Base-by-base conservation (phyloP, 2,113 vertebrate genomes). In the Eulemur macaco region DNA sequence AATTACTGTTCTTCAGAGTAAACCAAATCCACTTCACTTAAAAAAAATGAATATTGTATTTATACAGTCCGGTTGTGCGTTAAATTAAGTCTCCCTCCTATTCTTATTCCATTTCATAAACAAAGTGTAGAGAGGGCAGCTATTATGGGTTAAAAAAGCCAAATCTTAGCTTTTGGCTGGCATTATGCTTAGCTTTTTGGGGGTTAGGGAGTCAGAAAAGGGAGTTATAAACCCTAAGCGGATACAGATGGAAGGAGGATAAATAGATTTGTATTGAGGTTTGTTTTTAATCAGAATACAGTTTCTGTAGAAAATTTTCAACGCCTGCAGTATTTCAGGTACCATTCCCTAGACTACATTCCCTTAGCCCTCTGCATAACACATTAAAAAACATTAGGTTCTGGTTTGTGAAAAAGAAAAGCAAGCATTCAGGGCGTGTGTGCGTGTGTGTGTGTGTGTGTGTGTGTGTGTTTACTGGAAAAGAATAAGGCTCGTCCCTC, bases 31-130 rank as follows among this genome's bases (percentile, higher is more conserved):
- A 98, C 86, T 98, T 97, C 97, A 92, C 96, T 98, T 96, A 98
- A 89, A 97, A 98, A 98, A 98, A 98, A 98, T 94, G 98, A 98
- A 98, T 97, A 98, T 98, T 98, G 98, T 98, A 98, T 98, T 98
- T 98, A 98, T 98, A 98, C 98, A 98, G 97, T 97, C 94, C 93
- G 31, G 88, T 98, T 98, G 94, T 97, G 87, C 95, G 27, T 97
- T 97, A 97, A 96, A 96, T 93, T 77, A 97, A 94, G 66, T 27
- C 89, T 81, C 82, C 81, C 86, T 77, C 93, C 92, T 89, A 25
- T 93, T 94, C 95, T 90, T 86, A 94, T 45, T 97, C 95, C 86
- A 68, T 95, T 96, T 95, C 92, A 80, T 97, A 98, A 98, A 98
- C 97, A 98, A 95, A 97, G 89, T 95, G 85, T 64, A 88, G 84